A percentile compares a stretch with the other conserved stretches of the same genome.
Conservation (phyloP, 2,888 invertebrate genomes). For the Agelastica alni region DNA sequence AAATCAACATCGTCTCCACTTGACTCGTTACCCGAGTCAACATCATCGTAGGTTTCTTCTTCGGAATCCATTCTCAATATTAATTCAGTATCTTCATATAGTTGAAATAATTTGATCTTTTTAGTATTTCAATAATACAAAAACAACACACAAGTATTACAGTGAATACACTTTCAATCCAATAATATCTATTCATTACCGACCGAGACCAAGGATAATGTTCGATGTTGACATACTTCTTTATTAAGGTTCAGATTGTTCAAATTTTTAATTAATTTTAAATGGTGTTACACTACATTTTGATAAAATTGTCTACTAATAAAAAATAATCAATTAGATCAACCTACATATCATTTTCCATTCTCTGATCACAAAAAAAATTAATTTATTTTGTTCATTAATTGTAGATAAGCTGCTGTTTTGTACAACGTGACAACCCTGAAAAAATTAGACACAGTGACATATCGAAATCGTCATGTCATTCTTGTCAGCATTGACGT, state of each 20-base stretch:
- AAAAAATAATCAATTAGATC: no score
- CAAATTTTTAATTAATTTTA: no score
- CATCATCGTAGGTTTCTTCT: constrained; percentile 85
- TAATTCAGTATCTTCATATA: constrained; percentile 15
- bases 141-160: constrained; percentile 15
- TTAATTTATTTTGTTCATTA: background rate
- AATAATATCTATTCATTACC: constrained; percentile 17
- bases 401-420: background rate
- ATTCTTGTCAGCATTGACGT: constrained; percentile 12
- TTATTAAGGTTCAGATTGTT: background rate
- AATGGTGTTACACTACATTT: no score
- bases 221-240: background rate
- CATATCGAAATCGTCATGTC: constrained; percentile 6
- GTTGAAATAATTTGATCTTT: constrained; percentile 8
- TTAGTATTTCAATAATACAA: constrained; percentile 7
- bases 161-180: constrained; percentile 3
- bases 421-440: background rate
- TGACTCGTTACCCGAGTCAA: constrained; percentile 90
- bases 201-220: constrained; percentile 16
- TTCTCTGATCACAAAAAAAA: background rate
- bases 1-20: constrained; percentile 94
- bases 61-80: constrained; percentile 81
- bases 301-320: no score
- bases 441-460: background rate
- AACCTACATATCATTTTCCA: background rate